phyloP scores from a whole-genome alignment of 1,140 invertebrate species.

The Glomeris maerens region DNA sequence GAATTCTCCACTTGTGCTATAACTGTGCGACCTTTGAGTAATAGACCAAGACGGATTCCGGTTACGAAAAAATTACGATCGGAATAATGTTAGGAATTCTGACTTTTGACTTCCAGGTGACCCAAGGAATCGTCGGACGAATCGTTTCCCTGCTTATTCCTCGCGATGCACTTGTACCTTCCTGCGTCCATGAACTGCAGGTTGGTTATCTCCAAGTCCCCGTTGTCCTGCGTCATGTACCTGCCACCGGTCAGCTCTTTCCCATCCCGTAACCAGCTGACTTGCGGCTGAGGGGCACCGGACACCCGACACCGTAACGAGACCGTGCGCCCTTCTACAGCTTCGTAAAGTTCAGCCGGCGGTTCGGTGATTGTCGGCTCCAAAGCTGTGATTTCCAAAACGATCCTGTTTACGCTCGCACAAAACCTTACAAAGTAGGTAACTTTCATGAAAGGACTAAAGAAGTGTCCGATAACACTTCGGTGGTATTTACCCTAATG shows the following conservation, averaged over 20 bases:
- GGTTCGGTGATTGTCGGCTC: conserved; percentile 76
- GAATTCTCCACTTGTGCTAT: conserved; percentile 75
- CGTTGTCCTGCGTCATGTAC: conserved; percentile 52
- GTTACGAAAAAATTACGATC: too few relatives aligned
- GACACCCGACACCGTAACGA: conserved; percentile 82
- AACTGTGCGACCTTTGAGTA: conserved; percentile 66
- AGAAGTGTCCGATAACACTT: too few relatives aligned
- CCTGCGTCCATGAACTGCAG: conserved; percentile 73
- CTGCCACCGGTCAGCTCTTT: conserved; percentile 70
- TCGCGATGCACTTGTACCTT: conserved; percentile 76
- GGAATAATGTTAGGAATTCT: too few relatives aligned
- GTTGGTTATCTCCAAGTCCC: conserved; percentile 69
- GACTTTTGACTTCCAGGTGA: conserved; percentile 54
- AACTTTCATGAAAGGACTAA: too few relatives aligned
- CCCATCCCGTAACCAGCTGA: conserved; percentile 81
- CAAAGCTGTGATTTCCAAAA: too few relatives aligned
- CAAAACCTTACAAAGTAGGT: too few relatives aligned
- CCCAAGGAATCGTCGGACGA: conserved; percentile 13
- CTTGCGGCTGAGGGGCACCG: conserved; percentile 81
- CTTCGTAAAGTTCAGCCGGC: conserved; percentile 52
- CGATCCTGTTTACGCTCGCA: too few relatives aligned
- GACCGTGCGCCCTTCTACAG: conserved; percentile 67
- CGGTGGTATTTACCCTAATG: too few relatives aligned
- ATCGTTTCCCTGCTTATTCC: conserved; percentile 77
- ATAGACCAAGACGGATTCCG: too few relatives aligned